These are phyloP conservation scores for Selene dorsalis DNA, from an alignment of 2,797 vertebrate species.

Conservation along the genomic window DNA sequence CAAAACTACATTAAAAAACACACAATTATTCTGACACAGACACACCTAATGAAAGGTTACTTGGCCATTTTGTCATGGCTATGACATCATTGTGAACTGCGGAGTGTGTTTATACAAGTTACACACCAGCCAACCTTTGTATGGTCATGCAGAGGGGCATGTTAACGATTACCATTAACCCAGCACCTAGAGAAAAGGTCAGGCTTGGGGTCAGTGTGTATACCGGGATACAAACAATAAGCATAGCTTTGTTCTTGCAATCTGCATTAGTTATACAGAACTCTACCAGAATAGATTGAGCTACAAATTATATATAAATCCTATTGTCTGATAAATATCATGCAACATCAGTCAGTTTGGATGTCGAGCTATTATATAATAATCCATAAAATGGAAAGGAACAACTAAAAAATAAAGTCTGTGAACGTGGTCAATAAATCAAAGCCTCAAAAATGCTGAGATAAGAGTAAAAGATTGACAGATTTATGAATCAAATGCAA, in stretches of 20 bases:
- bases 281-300: neutral
- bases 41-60: constrained; percentile 8
- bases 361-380: neutral
- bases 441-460: constrained; percentile 3
- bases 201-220: neutral
- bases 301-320: neutral
- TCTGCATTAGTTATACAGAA: neutral
- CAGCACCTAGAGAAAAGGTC: neutral
- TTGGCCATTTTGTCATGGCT: neutral
- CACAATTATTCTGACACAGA: constrained; percentile 4
- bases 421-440: constrained; percentile 31
- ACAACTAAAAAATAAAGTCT: neutral
- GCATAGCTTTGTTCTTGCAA: neutral
- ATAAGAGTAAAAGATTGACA: constrained; percentile 43
- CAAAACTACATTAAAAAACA: constrained; percentile 4
- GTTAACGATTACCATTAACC: constrained; percentile 43
- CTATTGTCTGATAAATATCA: neutral
- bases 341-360: neutral
- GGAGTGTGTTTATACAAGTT: constrained; percentile 12
- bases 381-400: neutral
- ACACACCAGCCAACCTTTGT: constrained; percentile 6
- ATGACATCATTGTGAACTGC: constrained; percentile 37
- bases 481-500: constrained; percentile 5
- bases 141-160: neutral
- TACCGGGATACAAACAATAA: neutral